Percentiles rank a stretch among this genome's conserved stretches.
phyloP scores from a whole-genome alignment of 2,888 invertebrate genomes.

The Scrobipalpa costella region DNA sequence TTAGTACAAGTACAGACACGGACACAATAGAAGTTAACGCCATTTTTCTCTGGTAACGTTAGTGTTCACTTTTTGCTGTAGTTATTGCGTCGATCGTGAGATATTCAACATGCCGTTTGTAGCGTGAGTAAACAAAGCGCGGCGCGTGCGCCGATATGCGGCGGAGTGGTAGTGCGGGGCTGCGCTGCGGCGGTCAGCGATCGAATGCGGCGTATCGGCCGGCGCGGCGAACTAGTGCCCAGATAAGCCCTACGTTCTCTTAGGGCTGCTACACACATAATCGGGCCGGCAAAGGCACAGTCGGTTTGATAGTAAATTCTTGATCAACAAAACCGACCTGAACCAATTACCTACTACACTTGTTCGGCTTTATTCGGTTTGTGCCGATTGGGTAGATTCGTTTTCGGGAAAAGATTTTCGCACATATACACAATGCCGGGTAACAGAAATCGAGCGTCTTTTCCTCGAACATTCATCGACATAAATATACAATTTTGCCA shows the following conservation, averaged over 20 bases:
- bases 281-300: too few relatives aligned
- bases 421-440: too few relatives aligned
- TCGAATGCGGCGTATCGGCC: conserved; percentile 57
- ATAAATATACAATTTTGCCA: too few relatives aligned
- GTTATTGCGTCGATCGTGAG: conserved; percentile 18
- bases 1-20: conserved; percentile 51
- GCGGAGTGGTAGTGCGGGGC: conserved; percentile 29
- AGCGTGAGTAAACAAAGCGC: conserved; percentile 62
- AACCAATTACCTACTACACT: too few relatives aligned
- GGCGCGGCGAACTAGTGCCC: conserved; percentile 41
- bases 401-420: too few relatives aligned
- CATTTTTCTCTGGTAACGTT: conserved; percentile 42
- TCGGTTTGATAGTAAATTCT: too few relatives aligned
- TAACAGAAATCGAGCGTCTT: too few relatives aligned
- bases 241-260: conserved; percentile 63
- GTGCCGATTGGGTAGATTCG: too few relatives aligned
- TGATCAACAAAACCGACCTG: too few relatives aligned
- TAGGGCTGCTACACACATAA: not conserved
- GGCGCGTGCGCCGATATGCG: conserved; percentile 39
- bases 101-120: conserved; percentile 48
- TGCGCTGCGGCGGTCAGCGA: conserved; percentile 51
- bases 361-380: too few relatives aligned
- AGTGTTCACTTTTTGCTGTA: conserved; percentile 8
- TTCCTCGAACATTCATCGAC: too few relatives aligned
- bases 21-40: conserved; percentile 56